Base-by-base conservation (phyloP, 2,113 vertebrate species). In the Rhodinocichla rosea region DNA sequence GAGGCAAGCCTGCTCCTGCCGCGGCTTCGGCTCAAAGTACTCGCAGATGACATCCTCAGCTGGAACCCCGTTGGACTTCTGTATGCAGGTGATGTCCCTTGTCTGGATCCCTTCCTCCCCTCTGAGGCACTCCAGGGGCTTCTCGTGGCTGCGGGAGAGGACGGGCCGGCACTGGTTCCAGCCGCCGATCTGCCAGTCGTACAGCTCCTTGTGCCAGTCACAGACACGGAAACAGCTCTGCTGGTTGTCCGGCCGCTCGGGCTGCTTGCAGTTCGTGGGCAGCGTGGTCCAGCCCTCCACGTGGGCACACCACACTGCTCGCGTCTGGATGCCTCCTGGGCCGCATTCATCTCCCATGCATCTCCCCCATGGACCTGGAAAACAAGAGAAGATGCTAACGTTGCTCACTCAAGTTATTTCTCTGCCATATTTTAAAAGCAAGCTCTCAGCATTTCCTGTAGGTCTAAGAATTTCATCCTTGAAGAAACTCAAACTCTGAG, bases 271-370 rank as follows among this genome's bases (percentile, higher is more conserved):
- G 98, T 99, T 99, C 4, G 98, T 99, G 74, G 98, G 98, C 55
- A 99, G 97, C 0, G 99, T 99, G 2, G 99, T 99, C 99, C 99
- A 99, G 78, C 99, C 99, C 39, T 99, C 99, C 83, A 98, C 98
- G 0, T 99, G 99, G 87, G 99, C 99, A 0, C 99, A 99, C 99
- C 99, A 99, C 59, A 99, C 99, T 0, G 99, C 99, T 52, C 99
- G 98, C 9, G 99, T 99, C 87, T 99, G 99, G 96, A 98, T 99
- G 68, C 99, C 99, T 11, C 99, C 99, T 1, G 98, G 99, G 6
- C 99, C 99, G 2, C 99, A 99, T 22, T 99, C 99, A 13, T 99
- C 99, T 90, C 99, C 99, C 99, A 99, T 99, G 95, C 99, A 99
- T 59, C 99, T 97, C 28, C 99, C 99, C 99, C 99, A 99, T 0